Evolutionary conservation across 2,113 vertebrate species (phyloP).

Genomic region (Catharus fuscescens): DNA sequence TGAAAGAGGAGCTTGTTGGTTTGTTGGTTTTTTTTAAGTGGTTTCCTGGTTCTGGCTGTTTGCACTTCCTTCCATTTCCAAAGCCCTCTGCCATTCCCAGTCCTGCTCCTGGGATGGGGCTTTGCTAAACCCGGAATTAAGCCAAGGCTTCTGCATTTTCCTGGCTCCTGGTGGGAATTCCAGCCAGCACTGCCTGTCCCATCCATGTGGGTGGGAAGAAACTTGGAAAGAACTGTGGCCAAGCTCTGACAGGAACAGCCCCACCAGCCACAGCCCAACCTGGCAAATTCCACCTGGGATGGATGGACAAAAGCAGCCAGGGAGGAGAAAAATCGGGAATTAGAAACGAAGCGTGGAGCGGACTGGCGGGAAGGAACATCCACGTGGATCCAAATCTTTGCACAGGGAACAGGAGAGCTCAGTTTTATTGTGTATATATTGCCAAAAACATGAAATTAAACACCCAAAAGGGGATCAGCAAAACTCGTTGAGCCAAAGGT

Average conservation of each 20-base stretch:
- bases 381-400: not conserved
- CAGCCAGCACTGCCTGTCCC: not conserved
- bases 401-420: not conserved
- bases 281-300: not conserved
- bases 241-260: slow-evolving; percentile 68
- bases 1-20: not conserved
- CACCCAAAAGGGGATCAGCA: rapidly evolving
- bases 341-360: not conserved
- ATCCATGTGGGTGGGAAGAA: slow-evolving; percentile 7
- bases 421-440: not conserved
- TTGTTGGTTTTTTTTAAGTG: not conserved
- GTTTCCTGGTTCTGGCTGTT: slow-evolving; percentile 9
- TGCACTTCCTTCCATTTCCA: not conserved
- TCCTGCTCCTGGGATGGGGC: not conserved
- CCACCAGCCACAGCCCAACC: not conserved
- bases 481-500: not conserved
- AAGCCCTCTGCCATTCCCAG: not conserved
- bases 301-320: rapidly evolving
- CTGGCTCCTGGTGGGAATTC: slow-evolving; percentile 69
- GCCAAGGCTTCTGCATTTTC: slow-evolving; percentile 24
- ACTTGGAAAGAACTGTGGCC: slow-evolving; percentile 46
- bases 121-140: not conserved
- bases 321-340: not conserved
- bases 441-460: not conserved
- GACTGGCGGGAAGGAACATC: not conserved